Conservation (phyloP, 2,797 vertebrate genomes). For the Podarcis siculus region DNA sequence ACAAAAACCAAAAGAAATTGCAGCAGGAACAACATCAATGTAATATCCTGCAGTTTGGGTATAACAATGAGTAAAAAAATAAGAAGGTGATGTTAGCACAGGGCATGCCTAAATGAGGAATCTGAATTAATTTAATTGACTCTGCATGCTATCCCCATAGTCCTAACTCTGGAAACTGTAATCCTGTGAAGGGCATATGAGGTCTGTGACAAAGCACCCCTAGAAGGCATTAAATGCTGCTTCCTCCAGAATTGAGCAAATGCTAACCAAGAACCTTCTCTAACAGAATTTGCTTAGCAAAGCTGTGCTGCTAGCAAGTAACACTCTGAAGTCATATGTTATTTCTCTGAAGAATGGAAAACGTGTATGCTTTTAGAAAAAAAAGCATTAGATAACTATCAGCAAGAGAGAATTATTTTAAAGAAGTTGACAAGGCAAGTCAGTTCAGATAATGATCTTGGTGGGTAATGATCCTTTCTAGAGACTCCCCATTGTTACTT, state of each 20-base stretch:
- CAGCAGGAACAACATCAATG: too few species aligned
- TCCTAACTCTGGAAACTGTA: background rate
- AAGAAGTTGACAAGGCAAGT: constrained; percentile 6
- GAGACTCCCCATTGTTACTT: background rate
- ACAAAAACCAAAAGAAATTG: too few species aligned
- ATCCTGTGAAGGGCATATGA: background rate
- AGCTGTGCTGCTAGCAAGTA: background rate
- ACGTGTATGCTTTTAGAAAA: background rate
- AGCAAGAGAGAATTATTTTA: background rate
- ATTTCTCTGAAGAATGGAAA: constrained; percentile 21
- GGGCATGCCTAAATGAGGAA: background rate
- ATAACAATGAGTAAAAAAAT: too few species aligned
- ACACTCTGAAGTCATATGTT: constrained; percentile 2
- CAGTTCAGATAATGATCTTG: constrained; percentile 15
- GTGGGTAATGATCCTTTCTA: constrained; percentile 9
- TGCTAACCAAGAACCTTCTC: background rate
- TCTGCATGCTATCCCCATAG: background rate
- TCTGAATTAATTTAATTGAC: background rate
- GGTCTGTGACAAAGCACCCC: background rate
- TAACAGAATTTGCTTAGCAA: constrained; percentile 1
- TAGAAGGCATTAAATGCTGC: background rate
- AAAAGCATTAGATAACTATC: background rate
- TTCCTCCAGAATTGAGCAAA: background rate
- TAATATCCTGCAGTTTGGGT: too few species aligned
- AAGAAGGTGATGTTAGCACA: too few species aligned